Evolutionary conservation across 2,113 vertebrate species (phyloP), one percentile per base, ranked within the genome.

Genomic region (Oenanthe oenanthe): DNA sequence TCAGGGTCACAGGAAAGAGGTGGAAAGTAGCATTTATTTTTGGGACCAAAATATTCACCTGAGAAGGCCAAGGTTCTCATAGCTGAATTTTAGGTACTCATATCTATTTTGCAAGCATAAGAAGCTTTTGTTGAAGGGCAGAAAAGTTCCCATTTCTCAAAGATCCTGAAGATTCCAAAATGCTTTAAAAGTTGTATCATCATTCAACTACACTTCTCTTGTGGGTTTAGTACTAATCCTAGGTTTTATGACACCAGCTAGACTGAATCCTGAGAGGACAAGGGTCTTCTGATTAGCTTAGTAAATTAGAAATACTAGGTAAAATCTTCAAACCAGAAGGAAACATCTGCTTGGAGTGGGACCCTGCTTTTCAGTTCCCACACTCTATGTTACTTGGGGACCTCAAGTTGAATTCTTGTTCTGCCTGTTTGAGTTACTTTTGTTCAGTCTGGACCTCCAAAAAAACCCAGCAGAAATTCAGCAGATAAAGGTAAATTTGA

Each of bases 1-100:
- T 62, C 20, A 34, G 81, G 31, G 92, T 89, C 90, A 88, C 74
- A 89, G 56, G 60, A 94, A 94, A 93, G 60, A 89, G 80, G 62
- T 58, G 45, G 65, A 60, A 82, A 89, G 77, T 79, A 85, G 61
- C 7, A 4, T 50, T 4, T n/a, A 31, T 60, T 75, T 51, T 28
- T 70, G 62, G 25, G 40, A 90, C 25, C 32, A 85, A 66, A 92
- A 78, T 58, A 85, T 10, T 85, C n/a, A 65, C 57, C 60, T 88
- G 25, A 21, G 28, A 71, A 77, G 15, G 61, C 12, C 21, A 48
- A 40, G 12, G 43, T 48, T 66, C 38, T 62, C 38, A n/a, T 17
- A 0, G 4, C 16, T 54, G 60, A 94, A 61, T 70, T 85, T 80
- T 57, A 71, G 43, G 47, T 62, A 68, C 34, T 29, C 58, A 12